phyloP scores from a whole-genome alignment of 2,113 vertebrate genomes.

The Embiotoca jacksoni region DNA sequence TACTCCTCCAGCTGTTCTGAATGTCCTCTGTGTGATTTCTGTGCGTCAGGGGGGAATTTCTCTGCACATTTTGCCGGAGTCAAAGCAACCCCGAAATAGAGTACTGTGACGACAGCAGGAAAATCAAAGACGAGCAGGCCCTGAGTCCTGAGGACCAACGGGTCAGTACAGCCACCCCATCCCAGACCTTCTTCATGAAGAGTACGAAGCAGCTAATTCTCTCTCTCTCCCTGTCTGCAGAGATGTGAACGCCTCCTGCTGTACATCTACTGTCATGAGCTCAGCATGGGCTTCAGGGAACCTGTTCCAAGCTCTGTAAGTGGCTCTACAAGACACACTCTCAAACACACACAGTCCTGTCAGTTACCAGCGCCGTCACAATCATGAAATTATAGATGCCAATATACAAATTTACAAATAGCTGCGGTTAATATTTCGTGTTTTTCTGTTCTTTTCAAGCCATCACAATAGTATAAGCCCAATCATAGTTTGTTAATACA shows the following conservation, averaged over 20 bases:
- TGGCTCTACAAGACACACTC: conserved; percentile 40
- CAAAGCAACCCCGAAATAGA: conserved; percentile 93
- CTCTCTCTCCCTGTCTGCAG: conserved; percentile 79
- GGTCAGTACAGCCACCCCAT: conserved; percentile 71
- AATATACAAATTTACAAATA: no score
- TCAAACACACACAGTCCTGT: neutral
- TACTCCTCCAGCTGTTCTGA: neutral
- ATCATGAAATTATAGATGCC: no score
- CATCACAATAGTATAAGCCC: no score
- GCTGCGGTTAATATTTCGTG: no score
- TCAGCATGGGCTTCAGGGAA: conserved; percentile 97
- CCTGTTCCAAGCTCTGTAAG: conserved; percentile 95
- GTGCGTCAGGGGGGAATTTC: conserved; percentile 93
- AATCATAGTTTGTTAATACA: no score
- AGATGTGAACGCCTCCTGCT: conserved; percentile 97
- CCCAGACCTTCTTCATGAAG: neutral
- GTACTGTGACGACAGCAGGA: conserved; percentile 95
- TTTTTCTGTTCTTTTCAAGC: no score
- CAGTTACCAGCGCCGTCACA: neutral
- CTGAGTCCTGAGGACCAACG: conserved; percentile 94
- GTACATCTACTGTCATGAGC: conserved; percentile 95
- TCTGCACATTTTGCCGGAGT: conserved; percentile 98
- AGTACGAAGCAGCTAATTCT: neutral
- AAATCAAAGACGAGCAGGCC: conserved; percentile 85
- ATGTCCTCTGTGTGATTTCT: conserved; percentile 25